phyloP scores from a whole-genome alignment of 92 coral and sea anemone species.

The Parazoanthus darwini region DNA sequence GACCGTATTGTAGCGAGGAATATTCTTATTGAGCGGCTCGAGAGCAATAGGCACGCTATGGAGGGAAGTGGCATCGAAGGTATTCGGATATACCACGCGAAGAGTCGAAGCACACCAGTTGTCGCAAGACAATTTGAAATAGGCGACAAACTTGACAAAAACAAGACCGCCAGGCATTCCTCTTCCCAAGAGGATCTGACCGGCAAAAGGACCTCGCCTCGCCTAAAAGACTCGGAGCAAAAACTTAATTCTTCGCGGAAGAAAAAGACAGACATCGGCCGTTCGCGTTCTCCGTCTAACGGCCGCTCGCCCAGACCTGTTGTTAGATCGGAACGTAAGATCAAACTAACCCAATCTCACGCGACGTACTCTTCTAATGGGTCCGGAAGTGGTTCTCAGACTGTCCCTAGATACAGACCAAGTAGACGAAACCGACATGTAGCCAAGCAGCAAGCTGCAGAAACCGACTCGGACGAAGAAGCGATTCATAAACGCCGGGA shows the following conservation, averaged over 20 bases:
- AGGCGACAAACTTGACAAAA: slow-evolving; percentile 44
- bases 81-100: slow-evolving; percentile 78
- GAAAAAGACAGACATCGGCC: slow-evolving; percentile 45
- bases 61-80: slow-evolving; percentile 72
- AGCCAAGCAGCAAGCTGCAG: slow-evolving; percentile 52
- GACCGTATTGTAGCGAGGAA: slow-evolving; percentile 83
- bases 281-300: slow-evolving; percentile 55
- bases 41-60: slow-evolving; percentile 74
- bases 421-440: slow-evolving; percentile 65
- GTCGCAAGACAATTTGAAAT: slow-evolving; percentile 49
- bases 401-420: slow-evolving; percentile 71
- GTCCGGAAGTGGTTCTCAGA: slow-evolving; percentile 64
- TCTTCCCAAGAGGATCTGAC: slow-evolving; percentile 74
- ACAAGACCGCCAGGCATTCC: slow-evolving; percentile 49
- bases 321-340: slow-evolving; percentile 84
- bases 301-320: slow-evolving; percentile 65
- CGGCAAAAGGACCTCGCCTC: slow-evolving; percentile 11
- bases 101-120: slow-evolving; percentile 84
- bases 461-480: slow-evolving; percentile 84
- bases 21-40: slow-evolving; percentile 72
- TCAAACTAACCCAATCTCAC: slow-evolving; percentile 59
- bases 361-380: slow-evolving; percentile 52
- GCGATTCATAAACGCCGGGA: slow-evolving; percentile 41
- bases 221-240: slow-evolving; percentile 23
- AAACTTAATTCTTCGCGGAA: slow-evolving; percentile 7